Percentiles rank a stretch among this genome's conserved stretches.
phyloP scores from a whole-genome alignment of 2,797 vertebrate species.

The Ibycter americanus region DNA sequence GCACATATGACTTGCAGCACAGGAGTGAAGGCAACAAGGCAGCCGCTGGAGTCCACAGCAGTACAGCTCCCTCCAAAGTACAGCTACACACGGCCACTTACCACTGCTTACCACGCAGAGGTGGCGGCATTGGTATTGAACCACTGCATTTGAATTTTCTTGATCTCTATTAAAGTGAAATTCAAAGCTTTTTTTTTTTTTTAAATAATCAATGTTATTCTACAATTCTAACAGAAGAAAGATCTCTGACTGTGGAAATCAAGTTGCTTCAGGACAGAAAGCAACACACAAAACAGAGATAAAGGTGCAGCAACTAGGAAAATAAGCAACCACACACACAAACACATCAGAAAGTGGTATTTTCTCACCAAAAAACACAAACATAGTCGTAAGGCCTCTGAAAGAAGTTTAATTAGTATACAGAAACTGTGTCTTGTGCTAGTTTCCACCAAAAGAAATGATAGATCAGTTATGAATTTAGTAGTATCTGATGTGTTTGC shows the following conservation, averaged over 20 bases:
- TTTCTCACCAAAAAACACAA: neutral
- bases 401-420: neutral
- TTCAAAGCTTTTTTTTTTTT: neutral
- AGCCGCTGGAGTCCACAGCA: neutral
- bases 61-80: neutral
- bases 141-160: neutral
- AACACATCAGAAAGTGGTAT: neutral
- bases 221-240: neutral
- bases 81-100: neutral
- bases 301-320: neutral
- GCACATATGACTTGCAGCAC: neutral
- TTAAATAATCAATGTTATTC: neutral
- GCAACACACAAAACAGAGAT: neutral
- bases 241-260: neutral
- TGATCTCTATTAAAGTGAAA: neutral
- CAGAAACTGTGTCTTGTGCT: neutral
- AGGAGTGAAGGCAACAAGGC: neutral
- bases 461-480: neutral
- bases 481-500: rapidly evolving
- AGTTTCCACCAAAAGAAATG: neutral
- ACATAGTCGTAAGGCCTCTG: neutral
- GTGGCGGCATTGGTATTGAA: rapidly evolving
- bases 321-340: neutral
- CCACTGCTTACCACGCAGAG: neutral
- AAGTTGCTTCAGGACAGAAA: neutral